Evolutionary conservation across 2,888 invertebrate genomes (phyloP).

Genomic region (Drosophila multiciliata): DNA sequence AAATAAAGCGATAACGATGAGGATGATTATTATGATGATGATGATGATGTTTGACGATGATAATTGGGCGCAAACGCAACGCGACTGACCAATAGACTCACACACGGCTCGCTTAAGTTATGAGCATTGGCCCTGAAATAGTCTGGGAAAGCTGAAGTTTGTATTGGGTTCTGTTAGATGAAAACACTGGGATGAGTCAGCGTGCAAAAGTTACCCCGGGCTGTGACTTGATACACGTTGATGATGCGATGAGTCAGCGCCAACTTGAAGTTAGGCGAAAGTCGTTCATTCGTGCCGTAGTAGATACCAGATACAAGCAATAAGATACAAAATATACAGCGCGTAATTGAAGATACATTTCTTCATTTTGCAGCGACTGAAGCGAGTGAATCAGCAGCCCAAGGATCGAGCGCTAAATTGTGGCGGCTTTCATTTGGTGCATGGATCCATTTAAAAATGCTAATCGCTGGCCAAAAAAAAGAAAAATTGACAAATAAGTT

Average conservation of each 20-base stretch:
- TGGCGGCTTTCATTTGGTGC: constrained; percentile 3
- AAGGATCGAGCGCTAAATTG: constrained; percentile 10
- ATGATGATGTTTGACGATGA: not conserved
- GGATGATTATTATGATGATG: constrained; percentile 7
- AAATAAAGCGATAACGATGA: not conserved
- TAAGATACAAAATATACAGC: constrained; percentile 20
- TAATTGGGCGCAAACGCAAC: not conserved
- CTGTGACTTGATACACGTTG: constrained; percentile 30
- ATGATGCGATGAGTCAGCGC: constrained; percentile 41
- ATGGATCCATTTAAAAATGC: constrained; percentile 49
- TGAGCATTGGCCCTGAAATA: constrained; percentile 22
- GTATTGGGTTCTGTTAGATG: constrained; percentile 40
- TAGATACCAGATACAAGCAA: constrained; percentile 34
- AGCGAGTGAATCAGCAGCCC: constrained; percentile 36
- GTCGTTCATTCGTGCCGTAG: constrained; percentile 49
- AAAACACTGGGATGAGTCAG: constrained; percentile 52
- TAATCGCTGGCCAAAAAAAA: constrained; percentile 36
- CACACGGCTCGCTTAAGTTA: constrained; percentile 35
- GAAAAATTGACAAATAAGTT: constrained; percentile 22
- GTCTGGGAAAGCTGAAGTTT: not conserved
- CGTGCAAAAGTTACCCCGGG: constrained; percentile 49
- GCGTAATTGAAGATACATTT: constrained; percentile 52
- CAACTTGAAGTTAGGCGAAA: constrained; percentile 72
- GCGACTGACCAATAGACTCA: constrained; percentile 11
- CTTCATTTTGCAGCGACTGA: not conserved